Evolutionary conservation across 2,113 vertebrate genomes (phyloP), one percentile per base, ranked within the genome.

Genomic region (Prunella himalayana): DNA sequence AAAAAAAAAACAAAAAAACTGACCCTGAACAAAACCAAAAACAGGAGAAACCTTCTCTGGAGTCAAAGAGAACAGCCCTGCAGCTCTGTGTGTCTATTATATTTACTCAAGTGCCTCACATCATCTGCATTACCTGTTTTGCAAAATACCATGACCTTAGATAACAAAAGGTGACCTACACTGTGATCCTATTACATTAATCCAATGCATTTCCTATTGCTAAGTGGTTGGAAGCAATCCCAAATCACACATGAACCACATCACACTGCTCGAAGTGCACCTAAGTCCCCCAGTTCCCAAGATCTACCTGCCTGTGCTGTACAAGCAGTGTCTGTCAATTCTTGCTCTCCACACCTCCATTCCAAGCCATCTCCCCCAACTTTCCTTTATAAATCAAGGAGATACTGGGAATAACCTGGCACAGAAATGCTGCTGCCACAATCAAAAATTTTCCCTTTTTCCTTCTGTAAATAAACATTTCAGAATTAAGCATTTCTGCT

Each of bases 221-320:
- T 49, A 61, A 65, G 28, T 33, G 15, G 44, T 4, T 70, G 24
- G n/a, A 82, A 76, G 61, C 41, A 86, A 76, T 56, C 31, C 50
- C 28, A 64, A 89, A 78, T 22, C 19, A 35, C 14, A 2, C 17
- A 7, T 2, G 33, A 88, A 79, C 16, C 20, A 57, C 37, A 88
- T 27, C 53, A 31, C 41, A 13, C 27, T 35, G 30, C 51, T 60
- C 27, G 25, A 79, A 66, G 28, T 7, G 30, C 35, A 49, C 33
- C 2, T 1, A 1, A 86, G 24, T 10, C 25, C 47, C 39, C 28
- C n/a, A 27, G 0, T 33, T 25, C 11, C 47, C 57, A 80, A 11
- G 33, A 76, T 37, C 24, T 10, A 54, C 24, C 44, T 12, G 21
- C 33, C 35, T 60, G 33, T 13, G 15, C 35, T 4, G 4, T 14